phyloP scores from a whole-genome alignment of 2,888 invertebrate species.

The Byasa hedistus region DNA sequence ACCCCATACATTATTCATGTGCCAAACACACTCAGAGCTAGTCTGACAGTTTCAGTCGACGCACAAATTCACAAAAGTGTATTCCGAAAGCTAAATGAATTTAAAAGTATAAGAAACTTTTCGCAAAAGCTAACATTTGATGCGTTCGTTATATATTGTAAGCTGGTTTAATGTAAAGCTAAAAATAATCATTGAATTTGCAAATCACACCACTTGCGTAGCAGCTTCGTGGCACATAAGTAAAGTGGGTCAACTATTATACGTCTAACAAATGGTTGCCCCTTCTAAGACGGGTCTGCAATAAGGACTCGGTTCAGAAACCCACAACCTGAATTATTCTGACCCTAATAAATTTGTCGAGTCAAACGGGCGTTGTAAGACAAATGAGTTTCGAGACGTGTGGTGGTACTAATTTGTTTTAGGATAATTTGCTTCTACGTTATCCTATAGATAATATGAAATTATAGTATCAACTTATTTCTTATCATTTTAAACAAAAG shows the following conservation, averaged over 20 bases:
- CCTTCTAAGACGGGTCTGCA: constrained; percentile 67
- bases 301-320: constrained; percentile 71
- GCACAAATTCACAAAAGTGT: constrained; percentile 55
- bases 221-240: constrained; percentile 59
- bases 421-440: constrained; percentile 31
- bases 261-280: constrained; percentile 73
- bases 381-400: constrained; percentile 62
- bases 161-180: constrained; percentile 31
- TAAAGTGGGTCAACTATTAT: constrained; percentile 77
- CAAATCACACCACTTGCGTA: constrained; percentile 65
- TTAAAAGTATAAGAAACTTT: constrained; percentile 11
- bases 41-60: constrained; percentile 64
- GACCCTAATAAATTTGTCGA: constrained; percentile 77
- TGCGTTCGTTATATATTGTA: no score
- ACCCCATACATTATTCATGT: constrained; percentile 78
- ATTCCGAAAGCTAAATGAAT: constrained; percentile 45
- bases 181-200: constrained; percentile 50
- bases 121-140: no score
- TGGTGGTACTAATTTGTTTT: constrained; percentile 41
- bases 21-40: constrained; percentile 65
- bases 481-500: no score
- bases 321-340: constrained; percentile 76
- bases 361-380: constrained; percentile 73
- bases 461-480: background rate
- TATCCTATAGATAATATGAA: constrained; percentile 9